Evolutionary conservation across 2,797 vertebrate species (phyloP).

Genomic region (Thamnophis elegans): DNA sequence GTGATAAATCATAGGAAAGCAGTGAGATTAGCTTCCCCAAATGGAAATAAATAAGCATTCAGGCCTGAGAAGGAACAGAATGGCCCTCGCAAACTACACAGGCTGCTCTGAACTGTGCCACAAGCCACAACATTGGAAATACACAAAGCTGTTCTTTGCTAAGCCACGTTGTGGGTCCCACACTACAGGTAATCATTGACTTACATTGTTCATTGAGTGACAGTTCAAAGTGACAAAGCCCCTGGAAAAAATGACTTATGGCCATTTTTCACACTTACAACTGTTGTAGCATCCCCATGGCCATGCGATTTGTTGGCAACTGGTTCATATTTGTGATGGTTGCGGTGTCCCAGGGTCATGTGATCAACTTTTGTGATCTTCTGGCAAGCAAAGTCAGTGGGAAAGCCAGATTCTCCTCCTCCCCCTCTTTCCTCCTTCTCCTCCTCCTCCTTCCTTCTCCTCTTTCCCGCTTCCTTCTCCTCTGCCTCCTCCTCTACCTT

Average conservation of each 20-base stretch:
- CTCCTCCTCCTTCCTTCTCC: no score
- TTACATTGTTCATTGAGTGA: neutral
- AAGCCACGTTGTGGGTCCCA: neutral
- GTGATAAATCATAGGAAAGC: conserved; percentile 64
- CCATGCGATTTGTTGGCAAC: neutral
- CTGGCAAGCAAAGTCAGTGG: neutral
- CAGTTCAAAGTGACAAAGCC: neutral
- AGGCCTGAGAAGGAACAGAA: conserved; percentile 34
- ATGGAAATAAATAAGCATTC: conserved; percentile 58
- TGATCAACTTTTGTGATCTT: neutral
- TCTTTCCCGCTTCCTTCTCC: no score
- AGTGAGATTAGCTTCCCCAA: conserved; percentile 56
- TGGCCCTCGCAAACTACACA: neutral
- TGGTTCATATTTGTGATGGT: neutral
- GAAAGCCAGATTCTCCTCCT: neutral
- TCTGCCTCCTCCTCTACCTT: no score
- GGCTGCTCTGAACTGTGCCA: neutral
- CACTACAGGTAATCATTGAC: neutral
- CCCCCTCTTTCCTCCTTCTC: no score
- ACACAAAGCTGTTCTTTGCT: neutral
- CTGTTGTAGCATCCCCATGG: neutral
- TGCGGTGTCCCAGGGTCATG: neutral
- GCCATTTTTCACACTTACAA: neutral
- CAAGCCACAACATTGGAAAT: neutral
- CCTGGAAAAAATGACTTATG: neutral